These are phyloP conservation scores for Cavia porcellus DNA, from an alignment of 2,113 vertebrate genomes.

Conservation along the genomic window DNA sequence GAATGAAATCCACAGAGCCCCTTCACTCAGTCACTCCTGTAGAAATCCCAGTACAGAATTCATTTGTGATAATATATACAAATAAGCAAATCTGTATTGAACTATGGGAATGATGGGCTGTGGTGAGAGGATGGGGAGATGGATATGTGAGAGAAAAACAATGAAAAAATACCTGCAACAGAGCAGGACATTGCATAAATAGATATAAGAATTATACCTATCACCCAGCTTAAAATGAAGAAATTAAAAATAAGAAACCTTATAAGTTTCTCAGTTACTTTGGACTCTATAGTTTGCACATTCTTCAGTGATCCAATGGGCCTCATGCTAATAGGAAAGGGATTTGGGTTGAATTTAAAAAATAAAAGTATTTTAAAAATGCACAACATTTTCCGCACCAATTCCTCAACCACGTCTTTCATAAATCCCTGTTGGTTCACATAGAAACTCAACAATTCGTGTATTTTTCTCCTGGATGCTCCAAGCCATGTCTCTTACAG, in stretches of 20 bases:
- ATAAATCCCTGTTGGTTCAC: not conserved
- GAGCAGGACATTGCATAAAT: not conserved
- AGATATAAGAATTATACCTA: not conserved
- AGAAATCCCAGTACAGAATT: not conserved
- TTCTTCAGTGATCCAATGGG: not conserved
- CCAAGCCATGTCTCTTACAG: not conserved
- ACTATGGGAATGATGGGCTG: not conserved
- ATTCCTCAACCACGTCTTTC: not conserved
- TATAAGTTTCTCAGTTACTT: not conserved
- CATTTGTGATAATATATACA: slow-evolving; percentile 56
- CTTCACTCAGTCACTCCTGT: not conserved
- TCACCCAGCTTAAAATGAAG: not conserved
- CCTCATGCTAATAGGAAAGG: not conserved
- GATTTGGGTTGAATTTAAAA: not conserved
- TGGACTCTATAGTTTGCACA: not conserved
- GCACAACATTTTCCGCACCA: not conserved
- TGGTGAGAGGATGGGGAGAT: not conserved
- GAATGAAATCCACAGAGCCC: not conserved
- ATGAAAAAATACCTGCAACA: not conserved
- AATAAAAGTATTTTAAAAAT: not conserved
- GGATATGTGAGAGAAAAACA: not conserved
- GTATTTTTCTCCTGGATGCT: slow-evolving; percentile 3
- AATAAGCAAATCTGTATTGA: slow-evolving; percentile 11
- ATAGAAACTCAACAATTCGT: not conserved
- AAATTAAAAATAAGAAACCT: slow-evolving; percentile 7